These are phyloP conservation scores for Pelobates fuscus DNA, from an alignment of 2,113 vertebrate species.

Conservation along the genomic window DNA sequence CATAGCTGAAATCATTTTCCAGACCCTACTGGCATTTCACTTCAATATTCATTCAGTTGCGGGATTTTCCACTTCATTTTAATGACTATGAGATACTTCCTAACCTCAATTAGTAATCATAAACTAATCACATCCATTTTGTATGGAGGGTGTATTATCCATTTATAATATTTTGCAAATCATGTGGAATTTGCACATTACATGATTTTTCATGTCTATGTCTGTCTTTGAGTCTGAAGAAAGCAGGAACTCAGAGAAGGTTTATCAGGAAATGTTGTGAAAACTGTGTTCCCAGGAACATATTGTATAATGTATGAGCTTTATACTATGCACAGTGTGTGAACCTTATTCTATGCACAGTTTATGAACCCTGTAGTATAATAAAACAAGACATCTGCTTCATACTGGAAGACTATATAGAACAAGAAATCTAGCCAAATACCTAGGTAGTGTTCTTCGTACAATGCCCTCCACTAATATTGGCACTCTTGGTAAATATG, in stretches of 20 bases:
- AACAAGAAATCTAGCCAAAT: too few species aligned
- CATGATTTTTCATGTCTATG: neutral
- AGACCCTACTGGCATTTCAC: neutral
- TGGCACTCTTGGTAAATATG: too few species aligned
- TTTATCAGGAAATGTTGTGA: neutral
- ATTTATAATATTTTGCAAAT: neutral
- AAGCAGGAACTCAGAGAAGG: neutral
- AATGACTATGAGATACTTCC: neutral
- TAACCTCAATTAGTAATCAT: neutral
- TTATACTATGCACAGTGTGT: neutral
- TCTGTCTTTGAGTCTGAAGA: neutral
- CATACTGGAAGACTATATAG: too few species aligned
- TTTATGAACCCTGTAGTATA: too few species aligned
- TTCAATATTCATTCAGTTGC: neutral
- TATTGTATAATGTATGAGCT: too few species aligned
- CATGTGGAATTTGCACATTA: neutral
- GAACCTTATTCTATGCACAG: neutral
- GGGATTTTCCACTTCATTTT: neutral
- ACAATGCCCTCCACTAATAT: too few species aligned
- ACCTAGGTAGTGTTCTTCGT: too few species aligned
- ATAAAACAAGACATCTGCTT: too few species aligned
- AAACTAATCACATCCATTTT: neutral
- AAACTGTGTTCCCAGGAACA: neutral
- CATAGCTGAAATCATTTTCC: neutral
- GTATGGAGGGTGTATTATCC: neutral